These are phyloP conservation scores for Unio pictorum DNA, from an alignment of 2,888 invertebrate genomes.

Conservation along the genomic window DNA sequence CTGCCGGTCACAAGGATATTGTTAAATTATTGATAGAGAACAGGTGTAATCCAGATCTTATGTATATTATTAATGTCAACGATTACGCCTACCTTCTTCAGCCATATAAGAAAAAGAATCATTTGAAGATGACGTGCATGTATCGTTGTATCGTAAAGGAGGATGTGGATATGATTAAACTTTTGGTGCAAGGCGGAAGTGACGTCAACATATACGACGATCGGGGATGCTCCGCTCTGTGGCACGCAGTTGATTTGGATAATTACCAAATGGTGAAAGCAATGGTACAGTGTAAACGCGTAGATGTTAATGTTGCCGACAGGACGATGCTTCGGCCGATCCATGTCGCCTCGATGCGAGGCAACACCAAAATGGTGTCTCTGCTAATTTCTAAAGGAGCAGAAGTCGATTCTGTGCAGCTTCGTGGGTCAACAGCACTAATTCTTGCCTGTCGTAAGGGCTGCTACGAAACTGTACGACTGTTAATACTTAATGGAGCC, in stretches of 20 bases:
- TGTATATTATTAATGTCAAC: slow-evolving; percentile 48
- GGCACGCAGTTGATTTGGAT: slow-evolving; percentile 59
- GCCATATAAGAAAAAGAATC: slow-evolving; percentile 41
- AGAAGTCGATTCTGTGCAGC: slow-evolving; percentile 49
- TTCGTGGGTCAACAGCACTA: slow-evolving; percentile 57
- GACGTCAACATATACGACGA: slow-evolving; percentile 58
- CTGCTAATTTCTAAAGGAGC: slow-evolving; percentile 51
- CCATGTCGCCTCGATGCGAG: slow-evolving; percentile 58
- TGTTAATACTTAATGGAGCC: slow-evolving; percentile 56
- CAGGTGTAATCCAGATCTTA: slow-evolving; percentile 50
- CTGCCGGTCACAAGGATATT: slow-evolving; percentile 37
- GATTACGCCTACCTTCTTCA: slow-evolving; percentile 39
- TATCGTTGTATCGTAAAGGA: slow-evolving; percentile 52
- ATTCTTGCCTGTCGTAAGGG: slow-evolving; percentile 52
- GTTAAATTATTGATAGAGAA: slow-evolving; percentile 37
- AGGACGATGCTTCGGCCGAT: slow-evolving; percentile 51
- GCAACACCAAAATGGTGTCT: slow-evolving; percentile 49
- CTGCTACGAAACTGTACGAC: slow-evolving; percentile 42
- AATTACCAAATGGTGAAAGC: slow-evolving; percentile 57
- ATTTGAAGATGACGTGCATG: slow-evolving; percentile 50
- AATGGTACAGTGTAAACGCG: slow-evolving; percentile 32
- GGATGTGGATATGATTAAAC: slow-evolving; percentile 46
- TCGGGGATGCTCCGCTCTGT: slow-evolving; percentile 52
- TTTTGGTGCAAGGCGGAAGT: slow-evolving; percentile 50
- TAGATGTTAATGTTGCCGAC: slow-evolving; percentile 55